Evolutionary conservation across 2,888 invertebrate genomes (phyloP), one percentile per base, ranked within the genome.

Genomic region (Tromatobia lineatoria): DNA sequence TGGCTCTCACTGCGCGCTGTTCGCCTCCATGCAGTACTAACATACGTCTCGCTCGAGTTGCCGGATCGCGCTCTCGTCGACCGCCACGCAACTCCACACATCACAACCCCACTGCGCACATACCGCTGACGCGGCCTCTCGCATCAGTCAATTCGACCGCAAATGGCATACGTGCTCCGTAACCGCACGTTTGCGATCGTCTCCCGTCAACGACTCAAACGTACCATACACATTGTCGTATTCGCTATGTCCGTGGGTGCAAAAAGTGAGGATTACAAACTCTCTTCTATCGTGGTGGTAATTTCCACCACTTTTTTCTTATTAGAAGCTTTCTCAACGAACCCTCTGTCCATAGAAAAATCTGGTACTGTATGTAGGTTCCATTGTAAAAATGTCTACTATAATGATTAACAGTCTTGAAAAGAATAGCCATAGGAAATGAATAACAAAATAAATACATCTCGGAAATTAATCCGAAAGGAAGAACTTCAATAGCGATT

Each of bases 151-250:
- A 89, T 88, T 87, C 82, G 74, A 86, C 82, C 86, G 82, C 87
- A 85, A 85, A 83, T 85, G 85, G 80, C 86, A 86, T 81, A 86
- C 84, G 84, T 77, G 74, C 86, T 87, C 85, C 85, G 87, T 86
- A 86, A 87, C 88, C 86, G 86, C 74, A 80, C 87, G 86, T 88
- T 87, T 52, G 85, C 88, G 89, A 89, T 90, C 88, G 38, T 54
- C 61, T 47, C 69, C 73, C 70, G 74, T 80, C 61, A 79, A 54
- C 50, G 54, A 34, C 75, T 61, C 47, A 42, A 34, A n/a, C n/a
- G n/a, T 20, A 69, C 18, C 8, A 8, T 66, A 57, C 52, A 52
- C 34, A 64, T 38, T 25, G 13, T 15, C 73, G 52, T 74, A 50
- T 67, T 10, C 38, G 10, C 38, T 10, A 38, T 38, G 38, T 38